phyloP scores from a whole-genome alignment of 64 coral and sea anemone species.

The Stichodactyla helianthus region DNA sequence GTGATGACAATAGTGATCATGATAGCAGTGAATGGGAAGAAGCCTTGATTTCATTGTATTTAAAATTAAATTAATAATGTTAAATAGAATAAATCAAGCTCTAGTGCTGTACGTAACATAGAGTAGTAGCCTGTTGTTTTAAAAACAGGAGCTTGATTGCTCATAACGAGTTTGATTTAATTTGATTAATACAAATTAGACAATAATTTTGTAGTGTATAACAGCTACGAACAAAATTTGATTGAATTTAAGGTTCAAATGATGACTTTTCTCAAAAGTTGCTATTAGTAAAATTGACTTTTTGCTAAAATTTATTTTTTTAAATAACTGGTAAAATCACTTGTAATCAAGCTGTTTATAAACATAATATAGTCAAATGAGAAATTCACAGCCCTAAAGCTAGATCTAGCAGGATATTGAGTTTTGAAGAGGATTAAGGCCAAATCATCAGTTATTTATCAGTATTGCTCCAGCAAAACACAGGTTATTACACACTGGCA shows the following conservation, averaged over 20 bases:
- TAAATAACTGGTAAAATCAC: neutral
- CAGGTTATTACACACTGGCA: neutral
- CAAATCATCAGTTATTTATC: neutral
- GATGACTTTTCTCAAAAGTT: neutral
- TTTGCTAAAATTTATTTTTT: neutral
- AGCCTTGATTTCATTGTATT: no score
- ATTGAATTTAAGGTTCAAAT: no score
- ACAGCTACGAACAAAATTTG: no score
- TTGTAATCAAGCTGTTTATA: neutral
- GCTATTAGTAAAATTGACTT: neutral
- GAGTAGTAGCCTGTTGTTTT: no score
- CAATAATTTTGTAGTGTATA: no score
- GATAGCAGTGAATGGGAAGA: no score
- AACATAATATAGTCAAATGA: neutral
- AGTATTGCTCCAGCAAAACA: neutral
- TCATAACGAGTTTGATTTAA: no score
- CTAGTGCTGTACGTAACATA: no score
- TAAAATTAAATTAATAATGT: no score
- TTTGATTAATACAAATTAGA: no score
- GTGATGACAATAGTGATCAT: neutral
- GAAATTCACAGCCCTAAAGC: neutral
- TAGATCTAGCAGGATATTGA: neutral
- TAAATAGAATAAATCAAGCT: no score
- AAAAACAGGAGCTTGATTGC: no score
- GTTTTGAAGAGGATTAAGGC: neutral